phyloP scores from a whole-genome alignment of 2,113 vertebrate genomes.

The Clupea harengus region DNA sequence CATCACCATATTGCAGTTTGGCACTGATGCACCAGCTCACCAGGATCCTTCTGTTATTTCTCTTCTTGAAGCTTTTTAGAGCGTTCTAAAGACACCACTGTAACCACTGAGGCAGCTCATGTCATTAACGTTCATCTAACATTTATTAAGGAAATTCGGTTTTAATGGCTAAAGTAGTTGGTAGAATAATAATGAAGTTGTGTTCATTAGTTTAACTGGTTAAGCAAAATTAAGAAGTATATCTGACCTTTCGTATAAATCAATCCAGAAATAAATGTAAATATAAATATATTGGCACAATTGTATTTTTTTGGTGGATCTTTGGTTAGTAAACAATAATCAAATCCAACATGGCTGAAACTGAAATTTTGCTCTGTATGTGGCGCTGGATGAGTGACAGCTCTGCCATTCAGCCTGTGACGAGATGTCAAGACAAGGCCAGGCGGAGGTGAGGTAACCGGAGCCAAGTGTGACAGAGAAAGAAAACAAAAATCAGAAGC shows the following conservation, averaged over 20 bases:
- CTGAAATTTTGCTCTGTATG: not conserved
- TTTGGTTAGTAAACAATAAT: too few species aligned
- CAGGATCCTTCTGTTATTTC: not conserved
- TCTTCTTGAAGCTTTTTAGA: not conserved
- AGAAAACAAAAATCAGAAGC: conserved; percentile 34
- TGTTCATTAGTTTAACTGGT: too few species aligned
- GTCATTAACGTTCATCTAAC: not conserved
- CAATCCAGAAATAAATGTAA: not conserved
- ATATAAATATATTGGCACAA: too few species aligned
- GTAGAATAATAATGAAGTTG: too few species aligned
- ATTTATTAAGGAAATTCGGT: not conserved
- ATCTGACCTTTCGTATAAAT: not conserved
- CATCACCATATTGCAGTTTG: not conserved
- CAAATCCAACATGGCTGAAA: not conserved
- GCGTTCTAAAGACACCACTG: not conserved
- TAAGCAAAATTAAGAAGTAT: too few species aligned
- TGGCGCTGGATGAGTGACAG: conserved; percentile 3
- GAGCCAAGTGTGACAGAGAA: conserved; percentile 2
- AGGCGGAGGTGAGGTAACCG: not conserved
- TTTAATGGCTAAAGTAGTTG: too few species aligned
- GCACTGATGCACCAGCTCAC: not conserved
- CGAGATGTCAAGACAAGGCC: conserved; percentile 41
- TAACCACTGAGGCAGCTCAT: not conserved
- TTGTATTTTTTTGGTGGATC: too few species aligned
- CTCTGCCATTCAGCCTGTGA: conserved; percentile 28